These are phyloP conservation scores for Coranthus polyacanthus DNA, from an alignment of 2,797 vertebrate species.

Conservation along the genomic window DNA sequence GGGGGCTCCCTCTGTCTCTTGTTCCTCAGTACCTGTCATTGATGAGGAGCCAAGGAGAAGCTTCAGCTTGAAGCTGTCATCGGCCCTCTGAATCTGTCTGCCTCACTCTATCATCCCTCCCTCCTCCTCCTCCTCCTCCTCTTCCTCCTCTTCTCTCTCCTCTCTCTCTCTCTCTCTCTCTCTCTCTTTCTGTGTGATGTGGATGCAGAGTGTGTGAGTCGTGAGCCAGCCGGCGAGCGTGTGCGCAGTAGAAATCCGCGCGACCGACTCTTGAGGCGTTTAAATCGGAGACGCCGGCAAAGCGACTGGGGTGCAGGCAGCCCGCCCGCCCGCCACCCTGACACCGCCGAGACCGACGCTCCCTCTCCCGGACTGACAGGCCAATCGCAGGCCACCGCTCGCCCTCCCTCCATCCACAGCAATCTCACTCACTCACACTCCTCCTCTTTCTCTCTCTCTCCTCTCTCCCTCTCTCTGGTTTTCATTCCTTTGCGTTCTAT, in stretches of 20 bases:
- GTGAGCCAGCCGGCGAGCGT: conserved; percentile 53
- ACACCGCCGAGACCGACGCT: conserved; percentile 71
- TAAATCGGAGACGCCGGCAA: conserved; percentile 55
- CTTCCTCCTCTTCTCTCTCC: conserved; percentile 13
- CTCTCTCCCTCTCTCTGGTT: conserved; percentile 58
- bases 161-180: conserved; percentile 7
- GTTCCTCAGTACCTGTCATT: conserved; percentile 81
- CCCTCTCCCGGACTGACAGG: conserved; percentile 80
- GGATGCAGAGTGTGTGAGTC: conserved; percentile 65
- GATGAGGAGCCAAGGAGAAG: conserved; percentile 80
- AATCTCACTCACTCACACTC: conserved; percentile 25
- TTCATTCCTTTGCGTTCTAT: conserved; percentile 75
- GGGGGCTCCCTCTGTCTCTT: conserved; percentile 47
- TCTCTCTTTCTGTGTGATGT: conserved; percentile 49
- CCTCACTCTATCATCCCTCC: conserved; percentile 73
- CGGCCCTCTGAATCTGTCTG: conserved; percentile 73
- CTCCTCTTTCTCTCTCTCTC: conserved; percentile 26
- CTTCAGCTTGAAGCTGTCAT: conserved; percentile 81
- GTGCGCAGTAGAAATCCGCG: conserved; percentile 49
- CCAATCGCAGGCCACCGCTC: conserved; percentile 78
- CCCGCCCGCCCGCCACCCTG: conserved; percentile 59
- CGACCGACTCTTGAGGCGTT: conserved; percentile 58
- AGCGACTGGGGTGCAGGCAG: conserved; percentile 56
- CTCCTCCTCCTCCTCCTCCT: conserved; percentile 21
- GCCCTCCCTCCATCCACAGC: conserved; percentile 57